Evolutionary conservation across 2,888 invertebrate species (phyloP), one percentile per base, ranked within the genome.

Genomic region (Formica aserva): DNA sequence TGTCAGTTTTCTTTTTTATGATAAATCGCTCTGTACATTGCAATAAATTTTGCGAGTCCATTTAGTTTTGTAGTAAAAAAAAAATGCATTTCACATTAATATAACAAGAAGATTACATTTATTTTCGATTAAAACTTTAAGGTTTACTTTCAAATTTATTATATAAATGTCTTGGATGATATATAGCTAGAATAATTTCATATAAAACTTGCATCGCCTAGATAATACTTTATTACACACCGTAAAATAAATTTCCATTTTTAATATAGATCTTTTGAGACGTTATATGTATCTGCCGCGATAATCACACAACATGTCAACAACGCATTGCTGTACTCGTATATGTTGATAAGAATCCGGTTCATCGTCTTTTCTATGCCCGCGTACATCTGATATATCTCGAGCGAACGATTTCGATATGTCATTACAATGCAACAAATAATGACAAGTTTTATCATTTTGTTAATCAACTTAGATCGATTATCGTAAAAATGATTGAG

Each of bases 261-360:
- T 77, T 38, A 6, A 75, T 38, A 26, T 52, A 65, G 6, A 38
- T 66, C 13, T 76, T 38, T 65, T 55, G 26, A n/a, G 26, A 65
- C 13, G 38, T 9, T 52, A 18, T 26, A 41, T 38, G 62, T 77
- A 77, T 77, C 65, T 66, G 15, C 62, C 35, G 26, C 3, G 76
- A 77, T 77, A 66, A 77, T 77, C 66, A 26, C 63, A 35, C 32
- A 26, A 65, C n/a, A 77, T 66, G 29, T 66, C 9, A 4, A 4
- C 4, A 29, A 8, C 29, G 4, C 26, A 45, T 76, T 76, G 22
- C 26, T 35, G 15, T 63, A 65, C 48, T 45, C 52, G 52, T 66
- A n/a, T 55, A 55, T 18, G 38, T 66, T 66, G 76, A 76, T 76
- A 76, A 76, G 76, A 76, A 76, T 66, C 76, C 52, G 55, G 55